Evolutionary conservation across 2,888 invertebrate genomes (phyloP).

Genomic region (Eupithecia exiguata): DNA sequence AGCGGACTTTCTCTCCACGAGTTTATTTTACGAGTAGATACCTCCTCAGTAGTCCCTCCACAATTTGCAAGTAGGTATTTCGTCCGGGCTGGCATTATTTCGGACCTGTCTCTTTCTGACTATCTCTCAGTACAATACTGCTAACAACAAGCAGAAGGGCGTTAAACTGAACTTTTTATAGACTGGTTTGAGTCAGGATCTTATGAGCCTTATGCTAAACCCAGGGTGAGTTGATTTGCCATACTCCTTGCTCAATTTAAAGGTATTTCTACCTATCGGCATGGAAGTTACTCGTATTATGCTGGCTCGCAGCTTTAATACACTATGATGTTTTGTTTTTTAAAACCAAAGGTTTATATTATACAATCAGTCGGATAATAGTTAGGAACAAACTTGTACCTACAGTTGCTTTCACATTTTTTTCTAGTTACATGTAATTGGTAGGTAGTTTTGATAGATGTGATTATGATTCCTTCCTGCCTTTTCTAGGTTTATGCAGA

Average conservation of each 20-base stretch:
- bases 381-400: no score
- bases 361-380: no score
- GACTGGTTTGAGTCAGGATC: slow-evolving; percentile 85
- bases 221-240: slow-evolving; percentile 56
- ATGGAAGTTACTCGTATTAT: neutral
- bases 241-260: neutral
- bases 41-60: no score
- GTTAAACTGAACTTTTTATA: slow-evolving; percentile 93
- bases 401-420: no score
- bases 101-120: slow-evolving; percentile 89
- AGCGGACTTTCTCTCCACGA: no score
- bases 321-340: neutral
- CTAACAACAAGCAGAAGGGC: no score
- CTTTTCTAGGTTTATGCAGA: neutral
- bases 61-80: no score
- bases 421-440: no score
- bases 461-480: neutral
- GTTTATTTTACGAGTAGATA: no score
- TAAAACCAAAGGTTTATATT: neutral
- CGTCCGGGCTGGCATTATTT: slow-evolving; percentile 52
- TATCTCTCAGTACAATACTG: slow-evolving; percentile 88
- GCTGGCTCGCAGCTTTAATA: neutral
- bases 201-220: slow-evolving; percentile 68
- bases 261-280: no score
- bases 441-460: neutral